These are phyloP conservation scores for Lathamus discolor DNA, from an alignment of 2,113 vertebrate species.

Conservation along the genomic window DNA sequence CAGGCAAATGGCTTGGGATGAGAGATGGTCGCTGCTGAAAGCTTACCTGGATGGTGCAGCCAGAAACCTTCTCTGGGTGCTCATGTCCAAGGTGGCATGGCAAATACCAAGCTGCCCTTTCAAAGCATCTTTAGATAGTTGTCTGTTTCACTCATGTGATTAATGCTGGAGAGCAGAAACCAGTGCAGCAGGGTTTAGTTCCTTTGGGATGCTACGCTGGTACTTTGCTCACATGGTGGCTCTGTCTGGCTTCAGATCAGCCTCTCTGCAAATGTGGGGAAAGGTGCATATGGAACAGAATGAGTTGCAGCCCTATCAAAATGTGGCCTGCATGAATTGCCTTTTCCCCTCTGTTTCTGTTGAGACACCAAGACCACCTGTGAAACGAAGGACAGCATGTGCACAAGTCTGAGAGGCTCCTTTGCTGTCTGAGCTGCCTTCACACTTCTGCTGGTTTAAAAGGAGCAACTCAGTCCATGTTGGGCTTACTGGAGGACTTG, in stretches of 20 bases:
- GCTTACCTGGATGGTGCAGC: background rate
- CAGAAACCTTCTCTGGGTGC: background rate
- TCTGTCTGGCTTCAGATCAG: slow-evolving; percentile 5
- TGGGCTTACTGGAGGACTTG: slow-evolving; percentile 12
- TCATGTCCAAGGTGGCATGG: background rate
- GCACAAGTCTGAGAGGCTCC: background rate
- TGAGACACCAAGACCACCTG: slow-evolving; percentile 10
- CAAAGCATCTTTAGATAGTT: background rate
- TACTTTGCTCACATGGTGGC: background rate
- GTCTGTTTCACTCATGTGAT: background rate
- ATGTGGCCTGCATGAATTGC: background rate
- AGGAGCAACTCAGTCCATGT: slow-evolving; percentile 17
- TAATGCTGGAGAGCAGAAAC: background rate
- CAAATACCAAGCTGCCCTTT: slow-evolving; percentile 23
- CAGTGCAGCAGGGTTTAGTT: background rate
- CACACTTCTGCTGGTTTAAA: slow-evolving; percentile 7
- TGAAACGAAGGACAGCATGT: background rate
- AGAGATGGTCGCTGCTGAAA: background rate
- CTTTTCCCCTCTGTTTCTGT: slow-evolving; percentile 41
- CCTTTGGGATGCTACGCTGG: background rate
- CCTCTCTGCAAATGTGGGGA: background rate
- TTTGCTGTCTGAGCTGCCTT: slow-evolving; percentile 41
- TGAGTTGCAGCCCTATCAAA: background rate
- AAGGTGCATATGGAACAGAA: background rate
- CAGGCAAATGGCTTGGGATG: background rate